phyloP scores from a whole-genome alignment of 2,113 vertebrate genomes.

The Lonchura striata region DNA sequence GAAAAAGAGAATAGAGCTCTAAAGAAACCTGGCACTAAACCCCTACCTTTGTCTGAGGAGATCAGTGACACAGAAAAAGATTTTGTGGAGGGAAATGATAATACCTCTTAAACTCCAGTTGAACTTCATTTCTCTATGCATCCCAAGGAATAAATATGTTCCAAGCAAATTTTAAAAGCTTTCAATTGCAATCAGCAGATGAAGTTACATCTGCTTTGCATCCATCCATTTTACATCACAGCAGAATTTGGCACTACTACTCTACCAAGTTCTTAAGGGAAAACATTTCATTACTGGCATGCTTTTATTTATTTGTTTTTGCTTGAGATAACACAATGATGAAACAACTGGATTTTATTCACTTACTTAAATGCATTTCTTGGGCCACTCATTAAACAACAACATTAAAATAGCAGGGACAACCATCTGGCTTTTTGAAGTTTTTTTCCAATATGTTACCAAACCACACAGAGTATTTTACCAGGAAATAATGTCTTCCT shows the following conservation, averaged over 20 bases:
- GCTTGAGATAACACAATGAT: slow-evolving; percentile 57
- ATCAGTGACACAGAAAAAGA: not conserved
- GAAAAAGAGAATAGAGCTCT: not conserved
- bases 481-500: slow-evolving; percentile 61
- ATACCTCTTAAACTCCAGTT: slow-evolving; percentile 56
- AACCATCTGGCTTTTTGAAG: slow-evolving; percentile 71
- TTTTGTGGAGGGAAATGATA: not conserved
- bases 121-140: slow-evolving; percentile 57
- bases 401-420: slow-evolving; percentile 51
- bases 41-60: not conserved
- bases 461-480: slow-evolving; percentile 56
- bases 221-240: slow-evolving; percentile 70
- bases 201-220: slow-evolving; percentile 80
- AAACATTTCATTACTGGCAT: slow-evolving; percentile 69
- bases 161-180: slow-evolving; percentile 69
- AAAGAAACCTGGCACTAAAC: not conserved
- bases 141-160: slow-evolving; percentile 54
- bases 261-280: slow-evolving; percentile 49
- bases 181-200: slow-evolving; percentile 68
- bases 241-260: slow-evolving; percentile 69
- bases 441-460: slow-evolving; percentile 54
- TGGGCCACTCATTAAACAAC: slow-evolving; percentile 53
- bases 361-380: slow-evolving; percentile 62
- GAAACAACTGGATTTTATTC: slow-evolving; percentile 63
- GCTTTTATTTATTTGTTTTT: slow-evolving; percentile 74